phyloP scores from a whole-genome alignment of 1,140 invertebrate species.

The Pantala flavescens region DNA sequence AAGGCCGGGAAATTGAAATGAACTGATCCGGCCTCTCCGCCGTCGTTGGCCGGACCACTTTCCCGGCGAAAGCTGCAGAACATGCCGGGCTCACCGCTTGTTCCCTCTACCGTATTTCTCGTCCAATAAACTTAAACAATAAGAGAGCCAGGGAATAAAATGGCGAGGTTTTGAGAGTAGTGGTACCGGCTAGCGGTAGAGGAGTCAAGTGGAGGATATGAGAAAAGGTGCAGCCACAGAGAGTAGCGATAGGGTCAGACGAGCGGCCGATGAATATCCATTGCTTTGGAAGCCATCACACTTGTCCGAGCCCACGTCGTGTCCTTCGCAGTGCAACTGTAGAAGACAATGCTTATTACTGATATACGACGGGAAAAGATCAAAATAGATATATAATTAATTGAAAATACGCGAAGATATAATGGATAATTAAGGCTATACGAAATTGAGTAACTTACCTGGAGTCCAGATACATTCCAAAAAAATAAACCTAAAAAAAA shows the following conservation, averaged over 20 bases:
- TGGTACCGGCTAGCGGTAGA: neutral
- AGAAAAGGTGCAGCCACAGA: neutral
- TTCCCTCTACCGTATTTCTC: neutral
- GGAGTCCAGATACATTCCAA: too few species aligned
- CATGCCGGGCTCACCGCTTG: neutral
- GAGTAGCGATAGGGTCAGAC: neutral
- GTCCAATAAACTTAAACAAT: neutral
- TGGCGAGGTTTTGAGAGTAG: neutral
- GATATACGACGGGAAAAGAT: neutral
- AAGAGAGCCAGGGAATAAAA: neutral
- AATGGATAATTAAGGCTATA: too few species aligned
- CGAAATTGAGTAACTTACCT: too few species aligned
- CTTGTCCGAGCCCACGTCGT: neutral
- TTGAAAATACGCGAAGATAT: too few species aligned
- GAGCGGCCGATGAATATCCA: neutral
- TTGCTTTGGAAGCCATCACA: neutral
- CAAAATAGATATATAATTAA: neutral
- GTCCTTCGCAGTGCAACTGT: neutral
- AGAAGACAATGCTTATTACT: neutral
- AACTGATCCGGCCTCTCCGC: neutral
- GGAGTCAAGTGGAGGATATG: neutral
- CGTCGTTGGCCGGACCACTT: neutral
- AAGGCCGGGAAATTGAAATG: neutral
- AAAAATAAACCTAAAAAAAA: too few species aligned
- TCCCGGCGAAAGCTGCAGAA: neutral